These are phyloP conservation scores for Lithobius niger DNA, from an alignment of 1,140 invertebrate species.

Conservation along the genomic window DNA sequence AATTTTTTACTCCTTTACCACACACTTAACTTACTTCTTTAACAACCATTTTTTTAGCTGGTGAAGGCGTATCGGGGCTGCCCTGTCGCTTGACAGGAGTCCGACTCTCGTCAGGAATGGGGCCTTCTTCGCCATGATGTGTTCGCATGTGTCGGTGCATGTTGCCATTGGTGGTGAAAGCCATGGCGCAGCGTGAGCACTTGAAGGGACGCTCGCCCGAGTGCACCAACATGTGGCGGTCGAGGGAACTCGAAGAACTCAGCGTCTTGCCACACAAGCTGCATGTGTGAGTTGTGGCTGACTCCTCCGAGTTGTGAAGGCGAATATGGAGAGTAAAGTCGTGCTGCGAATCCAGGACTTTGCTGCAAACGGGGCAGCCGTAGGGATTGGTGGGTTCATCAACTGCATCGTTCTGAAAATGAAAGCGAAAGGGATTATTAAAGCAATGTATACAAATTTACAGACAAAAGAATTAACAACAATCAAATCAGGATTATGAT, in stretches of 20 bases:
- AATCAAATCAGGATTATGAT: no score
- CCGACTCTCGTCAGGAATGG: background rate
- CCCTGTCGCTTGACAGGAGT: background rate
- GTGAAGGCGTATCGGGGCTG: background rate
- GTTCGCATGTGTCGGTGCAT: slow-evolving; percentile 73
- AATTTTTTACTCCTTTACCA: no score
- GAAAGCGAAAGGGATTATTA: no score
- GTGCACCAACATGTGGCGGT: slow-evolving; percentile 22
- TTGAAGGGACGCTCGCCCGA: slow-evolving; percentile 25
- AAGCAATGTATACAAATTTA: no score
- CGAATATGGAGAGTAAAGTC: slow-evolving; percentile 55
- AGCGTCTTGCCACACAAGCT: slow-evolving; percentile 40
- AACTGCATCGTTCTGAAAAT: no score
- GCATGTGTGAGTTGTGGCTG: slow-evolving; percentile 32
- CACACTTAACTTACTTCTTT: slow-evolving; percentile 13
- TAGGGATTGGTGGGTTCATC: slow-evolving; percentile 34
- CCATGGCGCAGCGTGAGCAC: slow-evolving; percentile 60
- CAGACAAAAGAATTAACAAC: no score
- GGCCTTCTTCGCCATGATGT: slow-evolving; percentile 33
- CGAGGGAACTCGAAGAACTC: slow-evolving; percentile 54
- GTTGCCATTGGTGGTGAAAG: slow-evolving; percentile 77
- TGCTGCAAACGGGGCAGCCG: slow-evolving; percentile 48
- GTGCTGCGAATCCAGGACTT: slow-evolving; percentile 42
- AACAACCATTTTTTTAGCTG: background rate
- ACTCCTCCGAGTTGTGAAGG: slow-evolving; percentile 42